Conservation (phyloP, 2,888 invertebrate species). For the Thalpophila matura region DNA sequence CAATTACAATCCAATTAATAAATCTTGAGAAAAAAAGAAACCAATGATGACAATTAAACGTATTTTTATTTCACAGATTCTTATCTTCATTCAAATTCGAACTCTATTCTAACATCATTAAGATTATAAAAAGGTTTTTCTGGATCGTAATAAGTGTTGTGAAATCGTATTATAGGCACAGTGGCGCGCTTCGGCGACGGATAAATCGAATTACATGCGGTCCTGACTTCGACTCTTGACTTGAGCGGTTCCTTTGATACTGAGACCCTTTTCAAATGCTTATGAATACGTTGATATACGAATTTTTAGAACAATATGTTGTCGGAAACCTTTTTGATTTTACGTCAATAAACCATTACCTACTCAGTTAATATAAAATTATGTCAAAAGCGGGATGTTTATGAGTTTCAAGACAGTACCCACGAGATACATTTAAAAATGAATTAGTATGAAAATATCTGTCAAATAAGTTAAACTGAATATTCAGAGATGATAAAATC, state of each 20-base stretch:
- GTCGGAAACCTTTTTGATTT: not conserved
- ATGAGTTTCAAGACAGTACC: no score
- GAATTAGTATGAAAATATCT: no score
- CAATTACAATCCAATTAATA: slow-evolving; percentile 41
- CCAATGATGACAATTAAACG: slow-evolving; percentile 11
- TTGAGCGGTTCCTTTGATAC: slow-evolving; percentile 73
- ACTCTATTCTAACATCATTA: slow-evolving; percentile 19
- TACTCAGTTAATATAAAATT: no score
- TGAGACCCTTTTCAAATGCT: slow-evolving; percentile 71
- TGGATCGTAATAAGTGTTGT: slow-evolving; percentile 50
- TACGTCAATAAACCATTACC: not conserved
- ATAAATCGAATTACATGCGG: slow-evolving; percentile 80
- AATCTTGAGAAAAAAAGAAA: slow-evolving; percentile 29
- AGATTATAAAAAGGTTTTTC: slow-evolving; percentile 36
- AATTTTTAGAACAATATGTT: slow-evolving; percentile 21
- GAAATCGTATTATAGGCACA: slow-evolving; percentile 74
- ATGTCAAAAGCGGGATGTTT: not conserved
- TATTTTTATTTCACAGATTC: not conserved
- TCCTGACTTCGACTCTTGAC: slow-evolving; percentile 73
- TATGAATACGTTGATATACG: slow-evolving; percentile 53
- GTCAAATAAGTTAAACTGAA: no score
- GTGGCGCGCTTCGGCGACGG: slow-evolving; percentile 65
- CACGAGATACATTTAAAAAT: no score
- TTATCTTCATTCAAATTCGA: slow-evolving; percentile 18
- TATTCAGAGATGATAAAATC: no score